phyloP scores from a whole-genome alignment of 1,140 invertebrate genomes.

The Drosophila parvula region DNA sequence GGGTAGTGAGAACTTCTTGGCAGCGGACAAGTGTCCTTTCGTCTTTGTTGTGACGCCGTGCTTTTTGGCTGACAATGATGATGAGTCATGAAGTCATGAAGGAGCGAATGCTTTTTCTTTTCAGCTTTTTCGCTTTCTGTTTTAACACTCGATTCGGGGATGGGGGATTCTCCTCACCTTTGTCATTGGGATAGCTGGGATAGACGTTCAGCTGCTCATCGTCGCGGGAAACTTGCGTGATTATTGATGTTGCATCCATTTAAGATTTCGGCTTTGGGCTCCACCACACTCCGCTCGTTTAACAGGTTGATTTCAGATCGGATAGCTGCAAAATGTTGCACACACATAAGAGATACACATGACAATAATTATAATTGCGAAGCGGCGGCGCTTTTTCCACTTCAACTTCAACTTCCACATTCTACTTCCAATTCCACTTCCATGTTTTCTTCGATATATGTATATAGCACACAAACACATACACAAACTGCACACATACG shows the following conservation, averaged over 20 bases:
- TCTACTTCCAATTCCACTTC: constrained; percentile 34
- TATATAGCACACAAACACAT: constrained; percentile 38
- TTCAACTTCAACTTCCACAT: constrained; percentile 11
- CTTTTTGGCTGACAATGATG: constrained; percentile 27
- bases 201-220: constrained; percentile 97
- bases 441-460: constrained; percentile 62
- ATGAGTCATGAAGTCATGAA: constrained; percentile 60
- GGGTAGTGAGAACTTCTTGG: constrained; percentile 32
- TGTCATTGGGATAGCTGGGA: constrained; percentile 93
- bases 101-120: constrained; percentile 19
- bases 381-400: constrained; percentile 9
- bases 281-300: constrained; percentile 38
- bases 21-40: constrained; percentile 65
- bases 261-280: constrained; percentile 87
- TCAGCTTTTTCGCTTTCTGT: constrained; percentile 2
- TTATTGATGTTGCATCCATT: constrained; percentile 99
- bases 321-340: constrained; percentile 59
- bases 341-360: constrained; percentile 61
- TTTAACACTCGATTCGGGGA: constrained; percentile 10
- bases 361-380: constrained; percentile 36
- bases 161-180: constrained; percentile 88
- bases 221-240: constrained; percentile 98
- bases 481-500: constrained; percentile 9
- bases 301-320: constrained; percentile 41
- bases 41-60: constrained; percentile 77